Evolutionary conservation across 2,797 vertebrate species (phyloP), one percentile per base, ranked within the genome.

Genomic region (Sebastes nivosus): DNA sequence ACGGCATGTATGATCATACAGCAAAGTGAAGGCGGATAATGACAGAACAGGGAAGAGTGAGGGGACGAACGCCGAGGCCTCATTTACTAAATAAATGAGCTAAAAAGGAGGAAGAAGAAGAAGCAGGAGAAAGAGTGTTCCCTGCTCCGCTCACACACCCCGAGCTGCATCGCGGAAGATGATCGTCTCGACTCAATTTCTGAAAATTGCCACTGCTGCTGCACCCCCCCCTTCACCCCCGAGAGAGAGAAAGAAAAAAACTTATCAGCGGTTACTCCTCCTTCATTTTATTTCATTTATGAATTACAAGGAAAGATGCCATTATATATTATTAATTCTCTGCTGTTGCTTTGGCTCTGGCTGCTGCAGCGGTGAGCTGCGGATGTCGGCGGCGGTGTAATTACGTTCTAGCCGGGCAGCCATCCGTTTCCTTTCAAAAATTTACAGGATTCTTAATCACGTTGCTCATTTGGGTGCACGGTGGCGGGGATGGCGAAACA

Each of bases 351-450:
- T 96, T 95, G 95, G 96, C 96, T 96, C 96, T 94, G 93, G 93
- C 93, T 93, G 92, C 92, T 78, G 91, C 92, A 57, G 87, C 93
- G 84, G 93, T 76, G 92, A 93, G 93, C 92, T 91, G 96, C 96
- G 97, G 97, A 98, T 97, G 97, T 97, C 94, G 95, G 96, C 95
- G 97, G 96, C 94, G 93, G 97, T 98, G 97, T 98, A 99, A 99
- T 98, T 98, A 98, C 96, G 98, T 98, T 98, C 97, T 97, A 97
- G 97, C 97, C 96, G 97, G 97, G 97, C 97, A 98, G 97, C 97
- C 98, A 99, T 98, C 97, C 98, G 97, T 97, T 98, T 97, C 97
- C 97, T 98, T 98, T 99, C 97, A 97, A 98, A 98, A 98, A 99
- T 97, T 96, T 98, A 98, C 97, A 97, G 97, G 97, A 98, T 98